Evolutionary conservation across 2,113 vertebrate species (phyloP), one percentile per base, ranked within the genome.

Genomic region (Pampusana beccarii): DNA sequence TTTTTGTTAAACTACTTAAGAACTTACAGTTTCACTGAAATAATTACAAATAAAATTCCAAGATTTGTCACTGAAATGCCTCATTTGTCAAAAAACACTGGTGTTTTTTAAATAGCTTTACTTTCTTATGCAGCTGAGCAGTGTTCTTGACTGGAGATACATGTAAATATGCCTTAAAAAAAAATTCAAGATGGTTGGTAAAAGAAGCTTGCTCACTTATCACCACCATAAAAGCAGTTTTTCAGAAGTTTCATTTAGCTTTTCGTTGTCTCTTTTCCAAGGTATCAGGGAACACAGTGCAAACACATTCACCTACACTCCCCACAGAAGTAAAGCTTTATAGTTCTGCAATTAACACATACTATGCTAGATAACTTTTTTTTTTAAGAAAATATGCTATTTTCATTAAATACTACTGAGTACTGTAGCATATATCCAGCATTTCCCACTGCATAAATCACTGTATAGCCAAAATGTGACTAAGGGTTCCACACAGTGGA

Each of bases 31-130:
- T 73, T 51, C 40, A 80, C 24, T 73, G 58, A 83, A 83, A 66
- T 17, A 50, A 74, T 74, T 42, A 28, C 19, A 46, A 48, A 65
- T 13, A 42, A 6, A 48, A 34, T 25, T 38, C 7, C 42, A 70
- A 67, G 19, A 42, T 44, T 25, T 42, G n/a, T 28, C 66, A 46
- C 17, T 28, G 28, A 75, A 80, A 82, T 10, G 33, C 17, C 42
- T 51, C 3, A 5, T 25, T 38, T 48, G 34, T 40, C 2, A 34
- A n/a, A 79, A 62, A 18, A 0, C 6, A 54, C 2, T 4, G 3
- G 6, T 18, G n/a, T 8, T 17, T 75, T 81, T 95, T 14, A 42
- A 50, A 26, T 2, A 62, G 34, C 10, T 81, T 86, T 81, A 33
- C 44, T 65, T 48, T 73, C 33, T 69, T 61, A 23, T 4, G 6